Base-by-base conservation (phyloP, 2,888 invertebrate genomes). In the Lasius fuliginosus region DNA sequence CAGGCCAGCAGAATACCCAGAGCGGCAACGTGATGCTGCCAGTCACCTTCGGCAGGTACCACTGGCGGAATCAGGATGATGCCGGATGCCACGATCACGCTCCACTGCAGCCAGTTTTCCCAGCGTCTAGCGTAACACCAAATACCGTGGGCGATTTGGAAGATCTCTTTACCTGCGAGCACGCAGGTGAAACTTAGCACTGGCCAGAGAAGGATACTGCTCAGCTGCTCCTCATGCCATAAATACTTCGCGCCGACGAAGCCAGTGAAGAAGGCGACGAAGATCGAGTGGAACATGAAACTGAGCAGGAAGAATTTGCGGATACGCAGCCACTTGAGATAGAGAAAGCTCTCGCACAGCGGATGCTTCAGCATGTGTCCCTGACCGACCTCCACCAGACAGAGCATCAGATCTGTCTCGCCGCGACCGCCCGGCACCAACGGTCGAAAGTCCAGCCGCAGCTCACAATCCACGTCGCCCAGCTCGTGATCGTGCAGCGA, bases 61-160 rank as follows among this genome's bases (percentile, higher is more conserved):
- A 94, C 90, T 3, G 91, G 90, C 12, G 85, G 88, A 0, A 92
- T 86, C 56, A 94, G 65, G 1, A 93, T 90, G 42, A 92, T 74
- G 18, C 84, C 88, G 0, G 94, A 93, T 8, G 92, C 83, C 0
- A 97, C 93, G 76, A 98, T 97, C 73, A 98, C 97, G 30, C 97
- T 95, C 96, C 97, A 97, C 93, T 98, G 98, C 69, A 98, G 95
- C 97, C 97, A 98, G 94, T 98, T 98, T 94, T 98, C 98, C 97
- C 98, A 98, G 88, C 97, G 97, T 88, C 96, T 96, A 3, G 97
- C 96, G 91, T 98, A 98, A n/a, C 96, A 96, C 40, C 95, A 96
- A 94, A 97, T 96, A 71, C 97, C 97, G 85, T 98, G 97, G 0
- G 96, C 96, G 86, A 98, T 96, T 95, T 98, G 97, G 92, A 97